Evolutionary conservation across 2,888 invertebrate genomes (phyloP), one percentile per base, ranked within the genome.

Genomic region (Eristalis tenax): DNA sequence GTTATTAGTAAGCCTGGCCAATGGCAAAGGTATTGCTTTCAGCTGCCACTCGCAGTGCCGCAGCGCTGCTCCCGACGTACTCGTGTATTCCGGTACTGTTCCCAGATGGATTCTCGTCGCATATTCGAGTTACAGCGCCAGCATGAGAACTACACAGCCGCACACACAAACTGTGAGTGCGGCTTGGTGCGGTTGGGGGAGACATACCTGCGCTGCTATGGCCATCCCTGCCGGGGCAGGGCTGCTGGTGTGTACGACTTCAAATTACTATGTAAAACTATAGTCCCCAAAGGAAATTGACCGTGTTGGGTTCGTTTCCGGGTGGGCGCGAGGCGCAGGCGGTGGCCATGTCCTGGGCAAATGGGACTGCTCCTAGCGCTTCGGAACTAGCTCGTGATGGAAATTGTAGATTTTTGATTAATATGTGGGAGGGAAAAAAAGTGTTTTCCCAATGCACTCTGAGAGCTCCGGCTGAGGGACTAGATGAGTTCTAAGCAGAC

Each of bases 1-100:
- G 83, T 82, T 87, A 87, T 88, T 88, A 84, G 88, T 73, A 64
- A 83, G 83, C 71, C 83, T 78, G 83, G 73, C 63, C 76, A 80
- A 69, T 80, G 71, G 83, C 75, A 22, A 70, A 63, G 66, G 82
- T 86, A 82, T 78, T 86, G 75, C 86, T 75, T 71, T 69, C 79
- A 87, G 82, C 66, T 71, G 82, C 57, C 70, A 69, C 69, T 75
- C 35, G 69, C 70, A 75, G n/a, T 68, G 23, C 50, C 50, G 50
- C 56, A 63, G 38, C 38, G 35, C 26, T 56, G 59, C 26, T 59
- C 59, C 26, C 59, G 26, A 23, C 59, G 40, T 78, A 50, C 22
- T 40, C 69, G 68, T 77, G 79, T 79, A 79, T 80, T 74, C 81
- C 74, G 69, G 75, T 75, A 68, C 87, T 73, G 76, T 64, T 83